A percentile compares a stretch with the other conserved stretches of the same genome.
These are phyloP conservation scores for Sminthopsis crassicaudata DNA, from an alignment of 2,113 vertebrate genomes.

Conservation along the genomic window DNA sequence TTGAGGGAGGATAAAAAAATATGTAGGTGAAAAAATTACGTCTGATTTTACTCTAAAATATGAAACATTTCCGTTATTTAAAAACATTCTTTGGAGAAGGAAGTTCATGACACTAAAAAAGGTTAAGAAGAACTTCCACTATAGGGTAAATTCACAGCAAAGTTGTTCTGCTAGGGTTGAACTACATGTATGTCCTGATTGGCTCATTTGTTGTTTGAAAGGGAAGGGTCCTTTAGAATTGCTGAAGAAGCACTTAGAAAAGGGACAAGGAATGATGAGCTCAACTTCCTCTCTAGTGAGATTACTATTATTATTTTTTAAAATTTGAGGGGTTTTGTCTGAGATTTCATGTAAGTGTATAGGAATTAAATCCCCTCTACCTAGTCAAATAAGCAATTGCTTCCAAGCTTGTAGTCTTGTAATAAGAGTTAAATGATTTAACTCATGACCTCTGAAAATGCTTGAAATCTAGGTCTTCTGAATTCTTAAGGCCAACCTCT, in stretches of 20 bases:
- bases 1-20: background rate
- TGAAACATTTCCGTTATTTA: background rate
- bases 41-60: background rate
- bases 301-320: background rate
- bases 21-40: background rate
- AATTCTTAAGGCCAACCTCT: background rate
- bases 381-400: background rate
- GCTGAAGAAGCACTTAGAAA: background rate
- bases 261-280: accelerated
- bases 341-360: background rate
- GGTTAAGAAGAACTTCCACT: no score
- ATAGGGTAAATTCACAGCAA: background rate
- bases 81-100: background rate
- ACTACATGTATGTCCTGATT: background rate
- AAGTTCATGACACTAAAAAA: no score
- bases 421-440: background rate
- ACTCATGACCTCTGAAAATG: background rate
- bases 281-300: background rate
- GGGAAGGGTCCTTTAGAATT: background rate
- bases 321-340: constrained; percentile 1
- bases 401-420: background rate
- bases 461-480: background rate
- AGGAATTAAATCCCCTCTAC: background rate
- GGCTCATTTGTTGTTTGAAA: background rate
- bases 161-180: background rate